These are phyloP conservation scores for Xiphorhynchus erythropygius DNA, from an alignment of 2,797 vertebrate species.

Conservation along the genomic window DNA sequence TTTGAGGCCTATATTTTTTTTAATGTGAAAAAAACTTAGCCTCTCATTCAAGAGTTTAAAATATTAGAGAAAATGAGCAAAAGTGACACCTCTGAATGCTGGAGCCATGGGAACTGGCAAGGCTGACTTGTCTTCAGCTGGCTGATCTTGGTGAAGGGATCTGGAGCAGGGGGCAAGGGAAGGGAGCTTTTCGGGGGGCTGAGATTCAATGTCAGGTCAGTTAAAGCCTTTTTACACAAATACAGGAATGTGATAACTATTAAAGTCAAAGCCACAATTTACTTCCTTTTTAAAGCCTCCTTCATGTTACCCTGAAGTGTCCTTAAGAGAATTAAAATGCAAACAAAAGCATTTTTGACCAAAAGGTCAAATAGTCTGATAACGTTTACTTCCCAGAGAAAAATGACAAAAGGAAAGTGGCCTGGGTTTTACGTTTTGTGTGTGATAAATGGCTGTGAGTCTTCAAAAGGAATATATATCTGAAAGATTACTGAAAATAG, in stretches of 20 bases:
- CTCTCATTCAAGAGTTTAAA: not conserved
- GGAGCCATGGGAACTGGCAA: not conserved
- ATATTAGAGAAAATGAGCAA: not conserved
- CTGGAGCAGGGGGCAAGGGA: not conserved
- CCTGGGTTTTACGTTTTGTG: not conserved
- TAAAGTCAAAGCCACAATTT: not conserved
- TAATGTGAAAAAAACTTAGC: not conserved
- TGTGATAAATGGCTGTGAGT: not conserved
- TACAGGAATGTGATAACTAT: not conserved
- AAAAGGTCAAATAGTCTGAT: not conserved
- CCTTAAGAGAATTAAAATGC: not conserved
- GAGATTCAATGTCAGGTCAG: not conserved
- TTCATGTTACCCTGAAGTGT: not conserved
- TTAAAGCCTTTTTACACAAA: not conserved
- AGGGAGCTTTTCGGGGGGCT: not conserved
- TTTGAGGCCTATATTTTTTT: not conserved
- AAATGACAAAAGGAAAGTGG: not conserved
- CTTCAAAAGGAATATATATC: not conserved
- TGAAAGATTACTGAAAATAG: not conserved
- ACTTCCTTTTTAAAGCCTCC: not conserved
- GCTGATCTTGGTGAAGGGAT: not conserved
- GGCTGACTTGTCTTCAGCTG: not conserved
- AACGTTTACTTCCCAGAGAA: not conserved
- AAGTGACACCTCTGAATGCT: not conserved
- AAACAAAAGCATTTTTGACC: not conserved